Conservation (phyloP, 2,113 vertebrate species). For the Microtus richardsoni region DNA sequence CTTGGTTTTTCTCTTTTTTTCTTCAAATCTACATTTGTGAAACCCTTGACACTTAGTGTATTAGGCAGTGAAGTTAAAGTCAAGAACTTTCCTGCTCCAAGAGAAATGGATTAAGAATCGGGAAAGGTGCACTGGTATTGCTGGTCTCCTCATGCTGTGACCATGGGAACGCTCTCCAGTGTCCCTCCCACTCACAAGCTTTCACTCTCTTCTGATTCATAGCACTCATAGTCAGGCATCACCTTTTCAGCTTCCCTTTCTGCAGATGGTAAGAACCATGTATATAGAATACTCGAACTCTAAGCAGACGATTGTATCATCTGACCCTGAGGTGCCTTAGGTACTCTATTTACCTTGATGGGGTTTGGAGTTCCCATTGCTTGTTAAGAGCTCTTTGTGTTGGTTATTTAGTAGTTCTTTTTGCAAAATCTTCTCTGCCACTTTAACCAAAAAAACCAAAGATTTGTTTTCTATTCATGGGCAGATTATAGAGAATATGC, state of each 20-base stretch:
- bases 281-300: slow-evolving; percentile 83
- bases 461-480: slow-evolving; percentile 84
- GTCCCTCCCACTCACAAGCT: background rate
- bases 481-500: slow-evolving; percentile 70
- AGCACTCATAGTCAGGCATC: slow-evolving; percentile 29
- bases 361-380: slow-evolving; percentile 80
- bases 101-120: slow-evolving; percentile 33
- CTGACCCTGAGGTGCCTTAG: slow-evolving; percentile 88
- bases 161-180: background rate
- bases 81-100: slow-evolving; percentile 36
- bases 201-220: slow-evolving; percentile 1
- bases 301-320: slow-evolving; percentile 81
- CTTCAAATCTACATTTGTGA: slow-evolving; percentile 55
- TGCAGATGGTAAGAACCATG: slow-evolving; percentile 75
- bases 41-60: slow-evolving; percentile 58
- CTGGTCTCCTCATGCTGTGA: slow-evolving; percentile 6
- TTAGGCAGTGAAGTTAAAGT: slow-evolving; percentile 49
- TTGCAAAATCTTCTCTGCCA: slow-evolving; percentile 79
- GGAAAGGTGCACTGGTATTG: background rate
- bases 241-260: slow-evolving; percentile 78
- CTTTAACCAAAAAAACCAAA: slow-evolving; percentile 86
- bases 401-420: slow-evolving; percentile 76
- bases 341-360: slow-evolving; percentile 87
- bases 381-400: slow-evolving; percentile 71
- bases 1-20: background rate